Conservation (phyloP, 2,113 vertebrate species). For the Clarias batrachus region DNA sequence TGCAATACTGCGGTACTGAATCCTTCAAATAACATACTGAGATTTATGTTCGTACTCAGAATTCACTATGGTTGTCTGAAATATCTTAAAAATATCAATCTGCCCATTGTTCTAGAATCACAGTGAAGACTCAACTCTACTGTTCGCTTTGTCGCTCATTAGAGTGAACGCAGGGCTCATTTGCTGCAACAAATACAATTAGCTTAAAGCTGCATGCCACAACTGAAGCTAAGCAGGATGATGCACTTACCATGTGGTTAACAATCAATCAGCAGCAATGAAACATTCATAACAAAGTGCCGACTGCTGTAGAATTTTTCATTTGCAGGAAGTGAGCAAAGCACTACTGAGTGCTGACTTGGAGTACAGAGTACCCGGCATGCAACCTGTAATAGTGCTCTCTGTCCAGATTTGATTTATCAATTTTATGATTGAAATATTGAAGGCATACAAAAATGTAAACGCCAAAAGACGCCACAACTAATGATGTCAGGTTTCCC, state of each 20-base stretch:
- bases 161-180: not conserved
- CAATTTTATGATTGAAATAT: not conserved
- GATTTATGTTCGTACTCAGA: not conserved
- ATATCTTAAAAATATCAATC: not conserved
- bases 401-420: not conserved
- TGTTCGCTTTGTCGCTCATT: not conserved
- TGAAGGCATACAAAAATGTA: not conserved
- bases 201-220: slow-evolving; percentile 11
- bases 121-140: not conserved
- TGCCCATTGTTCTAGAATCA: not conserved
- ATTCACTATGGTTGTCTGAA: not conserved
- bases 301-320: not conserved
- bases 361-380: not conserved
- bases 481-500: slow-evolving; percentile 17
- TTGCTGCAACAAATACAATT: not conserved
- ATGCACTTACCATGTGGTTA: slow-evolving; percentile 32
- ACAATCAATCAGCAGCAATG: slow-evolving; percentile 12
- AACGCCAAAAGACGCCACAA: not conserved
- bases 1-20: not conserved
- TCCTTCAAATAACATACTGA: not conserved
- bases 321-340: slow-evolving; percentile 14
- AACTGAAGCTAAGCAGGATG: slow-evolving; percentile 23
- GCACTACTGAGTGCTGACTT: slow-evolving; percentile 1
- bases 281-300: not conserved
- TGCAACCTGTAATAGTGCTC: slow-evolving; percentile 32